A percentile compares a stretch with the other conserved stretches of the same genome.
Evolutionary conservation across 2,888 invertebrate species (phyloP).

Genomic region (Aspidiotus destructor): DNA sequence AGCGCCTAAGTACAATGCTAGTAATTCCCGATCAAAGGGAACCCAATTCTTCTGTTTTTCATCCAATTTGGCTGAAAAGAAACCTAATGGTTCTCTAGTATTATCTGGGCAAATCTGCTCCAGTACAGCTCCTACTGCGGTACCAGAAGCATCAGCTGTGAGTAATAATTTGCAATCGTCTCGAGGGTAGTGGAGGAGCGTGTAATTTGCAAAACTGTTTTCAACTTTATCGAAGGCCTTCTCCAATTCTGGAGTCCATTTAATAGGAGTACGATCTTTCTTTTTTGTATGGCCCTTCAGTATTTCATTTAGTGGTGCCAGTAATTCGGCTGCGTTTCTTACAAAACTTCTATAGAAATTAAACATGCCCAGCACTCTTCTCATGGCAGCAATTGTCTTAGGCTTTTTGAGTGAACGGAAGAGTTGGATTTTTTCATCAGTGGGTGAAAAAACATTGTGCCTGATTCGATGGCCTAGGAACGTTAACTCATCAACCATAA

Average conservation of each 20-base stretch:
- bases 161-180: conserved; percentile 21
- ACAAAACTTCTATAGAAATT: neutral
- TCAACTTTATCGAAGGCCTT: neutral
- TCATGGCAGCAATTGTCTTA: neutral
- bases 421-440: neutral
- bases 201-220: neutral
- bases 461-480: neutral
- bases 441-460: neutral
- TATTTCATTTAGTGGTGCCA: neutral
- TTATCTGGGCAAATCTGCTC: conserved; percentile 39
- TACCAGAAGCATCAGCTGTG: conserved; percentile 39
- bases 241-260: conserved; percentile 5
- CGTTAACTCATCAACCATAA: neutral
- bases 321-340: neutral
- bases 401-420: neutral
- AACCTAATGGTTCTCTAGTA: neutral
- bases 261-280: neutral
- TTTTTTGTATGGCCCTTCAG: conserved; percentile 4
- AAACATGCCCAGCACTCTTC: neutral
- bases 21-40: neutral
- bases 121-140: conserved; percentile 41
- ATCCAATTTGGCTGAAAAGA: neutral
- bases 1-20: neutral
- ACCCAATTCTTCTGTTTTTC: neutral
- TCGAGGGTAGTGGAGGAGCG: neutral